phyloP scores from a whole-genome alignment of 1,140 invertebrate species.

The Onthophagus taurus region DNA sequence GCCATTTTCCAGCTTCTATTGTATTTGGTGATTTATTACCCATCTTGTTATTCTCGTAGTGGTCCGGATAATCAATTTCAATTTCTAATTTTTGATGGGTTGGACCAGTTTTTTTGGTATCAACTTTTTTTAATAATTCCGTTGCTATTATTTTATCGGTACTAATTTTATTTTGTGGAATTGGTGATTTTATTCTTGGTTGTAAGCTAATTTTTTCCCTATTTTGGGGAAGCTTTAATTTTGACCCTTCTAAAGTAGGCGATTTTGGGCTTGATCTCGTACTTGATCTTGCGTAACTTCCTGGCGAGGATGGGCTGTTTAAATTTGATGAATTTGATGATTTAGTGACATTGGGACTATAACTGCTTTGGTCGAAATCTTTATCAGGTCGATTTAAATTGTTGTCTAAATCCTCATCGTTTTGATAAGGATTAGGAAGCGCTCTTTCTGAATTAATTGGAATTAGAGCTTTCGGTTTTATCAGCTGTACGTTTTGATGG shows the following conservation, averaged over 20 bases:
- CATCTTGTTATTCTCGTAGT: conserved; percentile 11
- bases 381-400: conserved; percentile 12
- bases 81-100: conserved; percentile 20
- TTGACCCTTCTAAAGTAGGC: conserved; percentile 23
- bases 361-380: conserved; percentile 1
- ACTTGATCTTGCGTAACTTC: conserved; percentile 4
- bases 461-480: conserved; percentile 34
- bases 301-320: conserved; percentile 7
- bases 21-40: conserved; percentile 1
- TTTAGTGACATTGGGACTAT: conserved; percentile 12
- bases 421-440: conserved; percentile 31
- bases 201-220: conserved; percentile 30
- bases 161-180: conserved; percentile 28
- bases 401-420: conserved; percentile 9
- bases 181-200: conserved; percentile 33
- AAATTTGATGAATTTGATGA: conserved; percentile 1
- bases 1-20: conserved; percentile 18
- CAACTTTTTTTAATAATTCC: conserved; percentile 28
- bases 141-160: conserved; percentile 35
- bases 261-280: conserved; percentile 8
- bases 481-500: conserved; percentile 26
- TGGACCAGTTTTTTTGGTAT: conserved; percentile 13
- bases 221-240: conserved; percentile 31
- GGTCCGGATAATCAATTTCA: conserved; percentile 18
- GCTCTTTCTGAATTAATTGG: conserved; percentile 34